These are phyloP conservation scores for Aricia artaxerxes DNA, from an alignment of 2,888 invertebrate genomes.

Conservation along the genomic window DNA sequence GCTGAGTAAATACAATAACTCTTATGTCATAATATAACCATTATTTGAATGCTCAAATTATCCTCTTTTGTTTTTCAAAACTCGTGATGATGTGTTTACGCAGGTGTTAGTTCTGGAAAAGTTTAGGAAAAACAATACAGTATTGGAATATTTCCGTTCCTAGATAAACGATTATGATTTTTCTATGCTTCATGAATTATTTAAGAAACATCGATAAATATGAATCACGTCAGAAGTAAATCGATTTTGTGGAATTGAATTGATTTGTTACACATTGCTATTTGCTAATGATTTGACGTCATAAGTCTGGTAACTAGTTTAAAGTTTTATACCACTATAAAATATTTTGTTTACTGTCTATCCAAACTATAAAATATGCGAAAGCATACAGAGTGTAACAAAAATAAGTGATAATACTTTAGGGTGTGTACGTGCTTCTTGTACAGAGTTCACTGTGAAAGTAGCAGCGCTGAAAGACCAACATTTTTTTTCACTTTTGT, in stretches of 20 bases:
- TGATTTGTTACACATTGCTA: background rate
- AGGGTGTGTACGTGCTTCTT: no score
- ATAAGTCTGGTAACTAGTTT: background rate
- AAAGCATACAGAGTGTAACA: no score
- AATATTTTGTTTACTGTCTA: background rate
- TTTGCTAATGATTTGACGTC: background rate
- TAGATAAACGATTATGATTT: background rate
- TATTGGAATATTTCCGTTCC: background rate
- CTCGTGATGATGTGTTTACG: background rate
- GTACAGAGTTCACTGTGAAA: no score
- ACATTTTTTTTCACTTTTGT: no score
- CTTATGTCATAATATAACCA: background rate
- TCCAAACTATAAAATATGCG: no score
- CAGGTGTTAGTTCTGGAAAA: background rate
- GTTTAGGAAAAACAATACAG: background rate
- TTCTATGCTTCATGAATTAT: background rate
- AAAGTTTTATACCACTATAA: background rate
- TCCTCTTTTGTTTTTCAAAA: background rate
- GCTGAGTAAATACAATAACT: background rate
- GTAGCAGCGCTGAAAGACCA: no score
- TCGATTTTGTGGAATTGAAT: background rate
- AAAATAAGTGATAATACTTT: no score
- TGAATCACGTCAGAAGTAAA: constrained; percentile 11
- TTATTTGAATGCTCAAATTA: background rate
- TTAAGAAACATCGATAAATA: constrained; percentile 10